Evolutionary conservation across 2,888 invertebrate genomes (phyloP), one percentile per base, ranked within the genome.

Genomic region (Nemotelus pantherinus): DNA sequence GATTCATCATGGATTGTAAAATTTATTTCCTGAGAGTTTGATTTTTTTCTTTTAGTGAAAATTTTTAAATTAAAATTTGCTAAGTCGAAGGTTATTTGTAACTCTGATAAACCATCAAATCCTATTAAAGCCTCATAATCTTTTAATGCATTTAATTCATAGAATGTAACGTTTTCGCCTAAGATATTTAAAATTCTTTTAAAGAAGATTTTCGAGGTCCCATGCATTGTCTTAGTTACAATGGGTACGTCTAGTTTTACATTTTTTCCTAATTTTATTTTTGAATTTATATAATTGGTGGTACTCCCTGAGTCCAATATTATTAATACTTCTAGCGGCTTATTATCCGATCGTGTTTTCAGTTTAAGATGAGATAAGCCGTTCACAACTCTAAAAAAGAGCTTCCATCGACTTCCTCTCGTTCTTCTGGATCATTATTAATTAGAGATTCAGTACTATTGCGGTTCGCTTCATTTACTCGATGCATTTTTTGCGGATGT

Each of bases 141-240:
- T 41, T 65, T 65, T 65, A 65, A 9, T 41, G 44, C 65, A n/a
- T 65, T 65, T 45, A 47, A 41, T 65, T 39, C 47, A 41, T 44
- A 5, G 41, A 65, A 65, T 41, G 45, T 65, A 2, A 65, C 45
- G 44, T 47, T 44, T 44, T 47, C 43, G 6, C 10, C 47, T 44
- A 45, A 47, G 10, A 47, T 47, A 65, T 65, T 3, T 45, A 65
- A n/a, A 39, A 39, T 45, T 5, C n/a, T 44, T 65, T 65, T 45
- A 47, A 2, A 45, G 10, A 10, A n/a, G 3, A 47, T 65, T 65
- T 65, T 65, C 10, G 44, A 65, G 10, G 41, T 47, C 4, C 65
- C 47, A 3, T 65, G 10, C 65, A 45, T 65, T n/a, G 44, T 65
- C 47, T 65, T n/a, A 65, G 65, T 5, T 3, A 47, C n/a, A 45